phyloP scores from a whole-genome alignment of 2,888 invertebrate genomes.

The Meteorus colon region DNA sequence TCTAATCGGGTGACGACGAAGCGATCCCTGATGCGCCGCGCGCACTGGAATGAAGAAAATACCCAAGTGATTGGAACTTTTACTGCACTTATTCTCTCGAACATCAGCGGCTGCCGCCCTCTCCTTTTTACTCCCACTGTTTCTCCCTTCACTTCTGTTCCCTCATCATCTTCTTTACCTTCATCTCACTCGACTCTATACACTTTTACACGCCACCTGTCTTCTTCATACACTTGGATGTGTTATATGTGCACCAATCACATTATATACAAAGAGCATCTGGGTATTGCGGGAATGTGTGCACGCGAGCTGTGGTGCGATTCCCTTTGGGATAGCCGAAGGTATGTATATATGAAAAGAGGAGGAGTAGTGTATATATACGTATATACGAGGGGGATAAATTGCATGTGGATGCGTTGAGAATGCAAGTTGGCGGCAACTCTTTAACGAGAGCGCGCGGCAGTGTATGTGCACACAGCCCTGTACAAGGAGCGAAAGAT shows the following conservation, averaged over 20 bases:
- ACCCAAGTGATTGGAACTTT: conserved; percentile 8
- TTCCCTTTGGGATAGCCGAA: conserved; percentile 15
- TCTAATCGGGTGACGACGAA: conserved; percentile 34
- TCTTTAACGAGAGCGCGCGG: conserved; percentile 29
- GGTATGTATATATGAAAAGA: neutral
- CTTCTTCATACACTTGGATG: conserved; percentile 35
- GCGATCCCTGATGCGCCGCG: neutral
- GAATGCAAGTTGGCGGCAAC: conserved; percentile 37
- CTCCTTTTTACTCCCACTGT: neutral
- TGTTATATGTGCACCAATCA: conserved; percentile 11
- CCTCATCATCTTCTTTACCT: conserved; percentile 33
- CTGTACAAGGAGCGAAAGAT: conserved; percentile 20
- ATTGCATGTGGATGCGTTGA: conserved; percentile 36
- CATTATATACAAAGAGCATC: conserved; percentile 10
- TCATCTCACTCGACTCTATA: conserved; percentile 5
- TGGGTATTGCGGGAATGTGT: conserved; percentile 1
- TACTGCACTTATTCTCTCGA: neutral
- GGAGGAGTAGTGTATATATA: neutral
- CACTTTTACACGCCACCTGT: conserved; percentile 13
- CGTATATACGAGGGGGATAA: conserved; percentile 20
- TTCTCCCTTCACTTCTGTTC: neutral
- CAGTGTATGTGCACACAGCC: conserved; percentile 11
- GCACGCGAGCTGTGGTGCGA: conserved; percentile 10
- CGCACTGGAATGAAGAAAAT: conserved; percentile 12
- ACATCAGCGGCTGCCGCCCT: neutral